Evolutionary conservation across 2,888 invertebrate genomes (phyloP).

Genomic region (Nymphalis polychloros): DNA sequence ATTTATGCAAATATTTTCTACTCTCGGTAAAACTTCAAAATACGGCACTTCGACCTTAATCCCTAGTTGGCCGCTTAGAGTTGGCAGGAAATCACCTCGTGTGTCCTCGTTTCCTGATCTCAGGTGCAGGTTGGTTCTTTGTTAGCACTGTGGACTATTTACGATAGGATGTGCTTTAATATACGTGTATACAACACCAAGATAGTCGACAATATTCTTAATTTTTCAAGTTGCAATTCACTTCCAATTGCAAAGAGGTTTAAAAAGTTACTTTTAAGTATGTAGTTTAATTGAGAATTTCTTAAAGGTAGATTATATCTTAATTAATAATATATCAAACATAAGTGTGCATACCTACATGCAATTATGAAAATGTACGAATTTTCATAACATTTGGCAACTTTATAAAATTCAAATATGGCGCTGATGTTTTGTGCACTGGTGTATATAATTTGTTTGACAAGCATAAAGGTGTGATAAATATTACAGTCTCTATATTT

Average conservation of each 20-base stretch:
- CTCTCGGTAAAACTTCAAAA: conserved; percentile 23
- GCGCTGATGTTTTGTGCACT: conserved; percentile 12
- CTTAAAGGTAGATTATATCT: neutral
- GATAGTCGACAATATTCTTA: neutral
- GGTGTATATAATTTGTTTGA: conserved; percentile 16
- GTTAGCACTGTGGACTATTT: conserved; percentile 19
- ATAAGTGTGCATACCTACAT: neutral
- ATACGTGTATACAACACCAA: neutral
- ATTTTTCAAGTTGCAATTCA: neutral
- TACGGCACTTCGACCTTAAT: conserved; percentile 19
- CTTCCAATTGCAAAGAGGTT: neutral
- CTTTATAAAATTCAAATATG: conserved; percentile 5
- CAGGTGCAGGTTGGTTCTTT: conserved; percentile 23
- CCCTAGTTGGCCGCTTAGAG: conserved; percentile 8
- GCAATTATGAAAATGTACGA: neutral
- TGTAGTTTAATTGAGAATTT: neutral
- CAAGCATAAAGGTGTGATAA: conserved; percentile 21
- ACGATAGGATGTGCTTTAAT: conserved; percentile 10
- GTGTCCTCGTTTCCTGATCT: conserved; percentile 32
- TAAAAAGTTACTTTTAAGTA: neutral
- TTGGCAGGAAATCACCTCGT: conserved; percentile 29
- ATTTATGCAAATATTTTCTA: conserved; percentile 20
- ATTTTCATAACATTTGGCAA: neutral
- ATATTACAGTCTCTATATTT: conserved; percentile 10
- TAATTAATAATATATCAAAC: neutral